phyloP scores from a whole-genome alignment of 1,140 invertebrate species.

The Trinorchestia longiramus region DNA sequence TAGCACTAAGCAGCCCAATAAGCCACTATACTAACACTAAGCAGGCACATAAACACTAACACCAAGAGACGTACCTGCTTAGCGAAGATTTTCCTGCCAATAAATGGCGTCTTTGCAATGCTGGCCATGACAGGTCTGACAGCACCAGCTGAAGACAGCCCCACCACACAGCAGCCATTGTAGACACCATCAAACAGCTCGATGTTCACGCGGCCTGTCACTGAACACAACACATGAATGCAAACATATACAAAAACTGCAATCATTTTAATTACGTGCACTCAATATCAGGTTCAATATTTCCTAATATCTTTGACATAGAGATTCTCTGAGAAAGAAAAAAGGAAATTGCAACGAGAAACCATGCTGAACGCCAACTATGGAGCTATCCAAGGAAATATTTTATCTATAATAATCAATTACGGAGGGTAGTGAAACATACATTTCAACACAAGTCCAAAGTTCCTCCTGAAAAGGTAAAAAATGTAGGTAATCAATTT shows the following conservation, averaged over 20 bases:
- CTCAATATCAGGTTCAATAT: no score
- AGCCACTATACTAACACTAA: background rate
- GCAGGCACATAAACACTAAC: background rate
- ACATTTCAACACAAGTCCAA: no score
- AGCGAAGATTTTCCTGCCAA: background rate
- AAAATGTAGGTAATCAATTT: no score
- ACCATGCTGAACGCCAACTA: no score
- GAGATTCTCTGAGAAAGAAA: no score
- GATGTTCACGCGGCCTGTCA: background rate
- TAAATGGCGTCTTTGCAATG: background rate
- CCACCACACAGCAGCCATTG: slow-evolving; percentile 21
- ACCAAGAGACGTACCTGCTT: background rate
- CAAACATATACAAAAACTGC: background rate
- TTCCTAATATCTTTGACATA: no score
- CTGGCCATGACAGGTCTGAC: background rate
- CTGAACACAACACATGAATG: background rate
- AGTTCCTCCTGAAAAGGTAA: no score
- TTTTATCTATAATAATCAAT: no score
- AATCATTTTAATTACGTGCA: no score
- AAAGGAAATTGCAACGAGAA: no score
- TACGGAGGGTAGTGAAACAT: no score
- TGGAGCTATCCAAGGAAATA: no score
- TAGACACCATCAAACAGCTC: slow-evolving; percentile 15
- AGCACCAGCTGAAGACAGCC: background rate
- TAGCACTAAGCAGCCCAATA: background rate